Conservation (phyloP, 2,113 vertebrate genomes). For the Lucifuga dentata region DNA sequence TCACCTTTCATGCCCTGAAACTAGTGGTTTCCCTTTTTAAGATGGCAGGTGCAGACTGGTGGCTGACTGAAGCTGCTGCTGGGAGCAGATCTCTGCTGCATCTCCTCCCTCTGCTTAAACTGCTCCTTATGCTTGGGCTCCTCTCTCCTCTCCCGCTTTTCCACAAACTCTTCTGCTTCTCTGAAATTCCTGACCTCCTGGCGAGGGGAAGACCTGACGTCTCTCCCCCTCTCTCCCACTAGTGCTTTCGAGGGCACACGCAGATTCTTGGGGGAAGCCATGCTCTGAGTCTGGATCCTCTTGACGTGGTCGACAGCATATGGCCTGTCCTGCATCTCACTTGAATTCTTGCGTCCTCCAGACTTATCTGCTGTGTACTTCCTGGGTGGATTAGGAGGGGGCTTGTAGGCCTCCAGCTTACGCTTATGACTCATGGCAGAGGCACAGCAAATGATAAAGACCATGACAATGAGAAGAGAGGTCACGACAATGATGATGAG, state of each 20-base stretch:
- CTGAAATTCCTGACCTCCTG: conserved; percentile 74
- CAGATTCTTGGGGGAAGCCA: conserved; percentile 87
- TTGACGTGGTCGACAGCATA: conserved; percentile 82
- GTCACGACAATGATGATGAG: conserved; percentile 92
- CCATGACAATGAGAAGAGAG: conserved; percentile 89
- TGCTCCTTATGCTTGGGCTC: conserved; percentile 72
- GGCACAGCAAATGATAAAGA: conserved; percentile 92
- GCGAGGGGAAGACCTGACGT: conserved; percentile 58
- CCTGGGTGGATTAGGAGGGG: conserved; percentile 81
- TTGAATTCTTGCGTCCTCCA: conserved; percentile 76
- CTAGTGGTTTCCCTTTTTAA: conserved; percentile 77
- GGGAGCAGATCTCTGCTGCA: conserved; percentile 60
- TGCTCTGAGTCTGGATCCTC: conserved; percentile 87
- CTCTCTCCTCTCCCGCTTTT: conserved; percentile 62
- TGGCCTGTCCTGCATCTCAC: conserved; percentile 82
- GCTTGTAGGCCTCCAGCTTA: conserved; percentile 93
- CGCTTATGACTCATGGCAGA: conserved; percentile 91
- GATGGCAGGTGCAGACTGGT: conserved; percentile 80
- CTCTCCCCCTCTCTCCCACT: conserved; percentile 76
- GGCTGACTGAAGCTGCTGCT: conserved; percentile 63
- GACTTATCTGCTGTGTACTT: conserved; percentile 86
- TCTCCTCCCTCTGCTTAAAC: conserved; percentile 67
- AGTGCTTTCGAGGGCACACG: conserved; percentile 81
- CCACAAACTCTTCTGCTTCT: conserved; percentile 73
- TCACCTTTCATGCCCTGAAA: background rate